Conservation (phyloP, 2,888 invertebrate species). For the Pandemis corylana region DNA sequence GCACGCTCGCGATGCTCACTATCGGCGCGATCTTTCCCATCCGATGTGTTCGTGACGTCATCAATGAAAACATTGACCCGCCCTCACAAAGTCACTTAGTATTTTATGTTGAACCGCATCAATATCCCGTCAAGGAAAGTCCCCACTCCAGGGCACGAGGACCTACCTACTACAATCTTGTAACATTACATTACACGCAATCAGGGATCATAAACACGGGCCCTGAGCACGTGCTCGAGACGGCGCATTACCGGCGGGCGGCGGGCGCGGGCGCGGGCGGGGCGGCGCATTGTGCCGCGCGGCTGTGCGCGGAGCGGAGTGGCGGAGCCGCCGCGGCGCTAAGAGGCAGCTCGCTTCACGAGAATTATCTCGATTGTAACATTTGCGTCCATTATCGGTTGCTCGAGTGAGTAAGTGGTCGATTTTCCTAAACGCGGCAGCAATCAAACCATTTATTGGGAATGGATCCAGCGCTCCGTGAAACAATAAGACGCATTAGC, state of each 20-base stretch:
- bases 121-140: too few relatives aligned
- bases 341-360: slow-evolving; percentile 10
- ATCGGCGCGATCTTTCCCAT: too few relatives aligned
- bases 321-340: not conserved
- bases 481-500: slow-evolving; percentile 41
- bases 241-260: not conserved
- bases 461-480: slow-evolving; percentile 28
- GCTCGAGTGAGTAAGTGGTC: slow-evolving; percentile 34
- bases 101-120: too few relatives aligned
- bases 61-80: too few relatives aligned
- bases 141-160: too few relatives aligned
- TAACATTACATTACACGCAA: not conserved
- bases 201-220: too few relatives aligned
- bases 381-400: slow-evolving; percentile 30
- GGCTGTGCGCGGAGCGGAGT: not conserved
- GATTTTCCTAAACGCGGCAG: slow-evolving; percentile 32
- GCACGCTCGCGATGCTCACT: too few relatives aligned
- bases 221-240: not conserved
- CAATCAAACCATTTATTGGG: slow-evolving; percentile 37
- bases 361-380: slow-evolving; percentile 27
- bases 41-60: too few relatives aligned
- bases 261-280: too few relatives aligned
- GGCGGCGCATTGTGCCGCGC: not conserved
- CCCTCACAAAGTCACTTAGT: too few relatives aligned
- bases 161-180: too few relatives aligned